Conservation (phyloP, 2,797 vertebrate species). For the Pelochelys cantorii region DNA sequence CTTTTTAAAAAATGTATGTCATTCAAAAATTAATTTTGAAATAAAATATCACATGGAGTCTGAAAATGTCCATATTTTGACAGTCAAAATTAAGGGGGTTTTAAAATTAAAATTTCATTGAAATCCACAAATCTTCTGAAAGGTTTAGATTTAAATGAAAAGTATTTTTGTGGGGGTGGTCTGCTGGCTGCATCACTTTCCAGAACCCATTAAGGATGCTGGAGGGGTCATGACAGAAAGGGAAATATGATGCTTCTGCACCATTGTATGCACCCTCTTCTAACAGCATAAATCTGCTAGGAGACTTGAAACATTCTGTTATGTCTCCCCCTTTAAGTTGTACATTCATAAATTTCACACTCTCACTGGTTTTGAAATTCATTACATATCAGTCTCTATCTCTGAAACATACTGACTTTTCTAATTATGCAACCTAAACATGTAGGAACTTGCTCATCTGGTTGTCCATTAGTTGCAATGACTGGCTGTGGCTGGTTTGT, state of each 20-base stretch:
- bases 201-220: accelerated
- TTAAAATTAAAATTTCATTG: neutral
- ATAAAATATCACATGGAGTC: neutral
- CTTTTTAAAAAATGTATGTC: neutral
- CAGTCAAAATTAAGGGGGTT: neutral
- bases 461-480: neutral
- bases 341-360: neutral
- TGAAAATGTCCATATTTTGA: neutral
- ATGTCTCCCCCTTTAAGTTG: neutral
- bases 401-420: neutral
- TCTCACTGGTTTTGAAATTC: neutral
- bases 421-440: neutral
- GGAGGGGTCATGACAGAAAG: neutral
- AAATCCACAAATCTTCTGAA: neutral
- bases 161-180: neutral
- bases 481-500: neutral
- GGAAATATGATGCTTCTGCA: accelerated
- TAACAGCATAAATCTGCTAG: neutral
- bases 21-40: neutral
- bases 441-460: neutral
- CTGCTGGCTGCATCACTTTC: neutral
- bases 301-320: neutral
- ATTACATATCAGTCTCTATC: neutral
- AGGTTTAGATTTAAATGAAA: neutral
- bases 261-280: neutral